These are phyloP conservation scores for Drosophila serrata DNA, from an alignment of 1,140 invertebrate species.

Conservation along the genomic window DNA sequence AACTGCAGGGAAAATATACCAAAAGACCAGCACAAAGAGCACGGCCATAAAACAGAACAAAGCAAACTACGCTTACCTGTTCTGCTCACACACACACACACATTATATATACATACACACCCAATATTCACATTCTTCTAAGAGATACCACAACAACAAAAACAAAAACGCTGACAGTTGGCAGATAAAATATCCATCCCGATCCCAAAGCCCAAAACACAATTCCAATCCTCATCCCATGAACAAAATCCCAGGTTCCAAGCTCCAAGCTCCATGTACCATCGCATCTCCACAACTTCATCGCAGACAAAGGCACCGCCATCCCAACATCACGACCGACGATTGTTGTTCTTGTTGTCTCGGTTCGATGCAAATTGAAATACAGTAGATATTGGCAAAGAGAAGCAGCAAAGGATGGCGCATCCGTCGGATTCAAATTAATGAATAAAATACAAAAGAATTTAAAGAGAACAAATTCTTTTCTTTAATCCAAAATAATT, in stretches of 20 bases:
- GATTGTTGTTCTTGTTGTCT: constrained; percentile 10
- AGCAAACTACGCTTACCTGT: constrained; percentile 61
- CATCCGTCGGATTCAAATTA: no score
- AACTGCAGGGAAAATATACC: constrained; percentile 21
- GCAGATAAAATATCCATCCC: constrained; percentile 53
- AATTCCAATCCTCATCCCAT: constrained; percentile 30
- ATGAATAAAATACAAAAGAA: no score
- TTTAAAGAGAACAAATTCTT: no score
- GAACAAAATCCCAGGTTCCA: constrained; percentile 6
- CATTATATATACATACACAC: background rate
- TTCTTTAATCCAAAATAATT: no score
- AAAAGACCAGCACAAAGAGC: constrained; percentile 65
- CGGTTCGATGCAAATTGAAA: constrained; percentile 51
- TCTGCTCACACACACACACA: constrained; percentile 10
- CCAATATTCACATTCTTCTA: constrained; percentile 23
- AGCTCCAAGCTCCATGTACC: constrained; percentile 12
- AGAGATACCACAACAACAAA: constrained; percentile 19
- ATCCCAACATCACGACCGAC: constrained; percentile 33
- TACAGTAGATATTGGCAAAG: constrained; percentile 26
- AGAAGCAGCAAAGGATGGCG: background rate
- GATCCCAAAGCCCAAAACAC: constrained; percentile 23
- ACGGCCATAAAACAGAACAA: constrained; percentile 60
- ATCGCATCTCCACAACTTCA: constrained; percentile 31
- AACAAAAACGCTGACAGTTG: constrained; percentile 12
- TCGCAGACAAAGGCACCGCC: constrained; percentile 52